Conservation (phyloP, 2,888 invertebrate species). For the Antheraea yamamai region DNA sequence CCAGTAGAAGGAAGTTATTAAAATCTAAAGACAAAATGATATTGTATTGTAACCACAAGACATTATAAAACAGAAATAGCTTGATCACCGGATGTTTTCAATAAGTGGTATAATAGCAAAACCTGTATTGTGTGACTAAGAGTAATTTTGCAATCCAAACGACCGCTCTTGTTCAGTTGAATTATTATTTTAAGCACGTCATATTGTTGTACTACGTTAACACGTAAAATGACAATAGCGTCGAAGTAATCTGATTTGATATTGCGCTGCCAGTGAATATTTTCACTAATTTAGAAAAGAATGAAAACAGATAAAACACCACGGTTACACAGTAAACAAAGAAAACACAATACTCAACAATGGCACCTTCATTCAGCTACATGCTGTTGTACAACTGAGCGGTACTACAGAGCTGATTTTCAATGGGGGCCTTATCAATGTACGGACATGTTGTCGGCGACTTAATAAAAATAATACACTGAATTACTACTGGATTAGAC, state of each 20-base stretch:
- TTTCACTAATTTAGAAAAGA: neutral
- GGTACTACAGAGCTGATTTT: too few species aligned
- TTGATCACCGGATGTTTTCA: conserved; percentile 15
- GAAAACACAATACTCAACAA: too few species aligned
- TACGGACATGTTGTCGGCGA: too few species aligned
- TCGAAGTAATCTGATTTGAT: neutral
- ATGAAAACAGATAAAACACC: too few species aligned
- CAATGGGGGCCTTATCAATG: too few species aligned
- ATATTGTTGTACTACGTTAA: neutral
- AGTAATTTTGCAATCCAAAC: neutral
- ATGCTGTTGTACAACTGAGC: too few species aligned
- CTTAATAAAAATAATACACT: too few species aligned
- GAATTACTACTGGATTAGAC: too few species aligned
- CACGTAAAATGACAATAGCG: neutral
- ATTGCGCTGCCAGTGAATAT: neutral
- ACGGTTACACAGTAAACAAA: too few species aligned
- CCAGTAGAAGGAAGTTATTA: neutral
- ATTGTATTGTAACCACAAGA: neutral
- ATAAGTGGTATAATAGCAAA: conserved; percentile 14
- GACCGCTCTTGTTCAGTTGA: neutral
- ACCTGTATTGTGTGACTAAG: neutral
- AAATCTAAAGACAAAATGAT: neutral
- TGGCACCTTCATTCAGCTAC: too few species aligned
- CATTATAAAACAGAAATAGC: neutral
- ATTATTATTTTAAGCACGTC: neutral